phyloP scores from a whole-genome alignment of 2,113 vertebrate genomes.

The Forbesichthys papilliferus region DNA sequence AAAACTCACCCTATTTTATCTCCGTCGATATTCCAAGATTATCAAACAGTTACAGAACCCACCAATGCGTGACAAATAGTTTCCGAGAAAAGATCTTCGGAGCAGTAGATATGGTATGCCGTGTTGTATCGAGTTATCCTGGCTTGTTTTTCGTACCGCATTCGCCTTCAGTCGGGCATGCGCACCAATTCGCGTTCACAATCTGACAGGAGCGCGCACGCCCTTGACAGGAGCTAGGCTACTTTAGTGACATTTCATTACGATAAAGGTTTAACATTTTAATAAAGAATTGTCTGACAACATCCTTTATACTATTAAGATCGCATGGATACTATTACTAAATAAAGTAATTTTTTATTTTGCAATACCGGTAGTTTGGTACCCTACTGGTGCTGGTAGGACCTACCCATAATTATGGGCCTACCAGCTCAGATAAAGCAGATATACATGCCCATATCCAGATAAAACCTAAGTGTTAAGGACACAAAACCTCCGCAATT shows the following conservation, averaged over 20 bases:
- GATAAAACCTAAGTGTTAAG: too few species aligned
- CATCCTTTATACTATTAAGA: too few species aligned
- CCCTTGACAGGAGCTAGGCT: constrained; percentile 38
- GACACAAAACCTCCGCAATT: too few species aligned
- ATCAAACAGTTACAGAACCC: constrained; percentile 48
- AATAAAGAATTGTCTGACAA: too few species aligned
- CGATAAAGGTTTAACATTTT: neutral
- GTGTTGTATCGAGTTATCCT: constrained; percentile 54
- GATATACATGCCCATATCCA: too few species aligned
- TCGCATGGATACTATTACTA: neutral
- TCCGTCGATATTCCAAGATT: constrained; percentile 40
- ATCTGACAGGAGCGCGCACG: constrained; percentile 63
- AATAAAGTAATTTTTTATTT: neutral
- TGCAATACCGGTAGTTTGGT: too few species aligned
- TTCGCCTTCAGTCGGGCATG: constrained; percentile 67
- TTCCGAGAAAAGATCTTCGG: constrained; percentile 50
- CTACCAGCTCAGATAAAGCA: too few species aligned
- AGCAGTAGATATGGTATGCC: constrained; percentile 55
- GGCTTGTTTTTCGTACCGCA: constrained; percentile 75
- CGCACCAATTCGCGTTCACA: constrained; percentile 65
- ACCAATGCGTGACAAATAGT: constrained; percentile 54
- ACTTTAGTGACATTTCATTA: neutral
- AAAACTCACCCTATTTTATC: constrained; percentile 69
- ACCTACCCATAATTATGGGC: too few species aligned
- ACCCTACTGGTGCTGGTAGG: too few species aligned